A percentile compares a stretch with the other conserved stretches of the same genome.
These are phyloP conservation scores for Podarcis lilfordi DNA, from an alignment of 2,797 vertebrate genomes.

Conservation along the genomic window DNA sequence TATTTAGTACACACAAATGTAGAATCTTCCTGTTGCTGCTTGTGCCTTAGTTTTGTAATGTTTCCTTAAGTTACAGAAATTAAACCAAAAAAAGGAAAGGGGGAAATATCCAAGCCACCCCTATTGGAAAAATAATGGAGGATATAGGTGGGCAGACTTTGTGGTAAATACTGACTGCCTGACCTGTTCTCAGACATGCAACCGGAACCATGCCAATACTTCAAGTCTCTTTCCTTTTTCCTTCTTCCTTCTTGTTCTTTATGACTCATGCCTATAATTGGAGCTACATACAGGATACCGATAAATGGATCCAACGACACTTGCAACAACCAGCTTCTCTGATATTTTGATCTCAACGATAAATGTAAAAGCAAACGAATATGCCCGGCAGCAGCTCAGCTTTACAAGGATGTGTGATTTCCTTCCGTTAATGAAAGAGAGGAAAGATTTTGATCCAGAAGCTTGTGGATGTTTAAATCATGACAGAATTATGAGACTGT, in stretches of 20 bases:
- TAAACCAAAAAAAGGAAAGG: neutral
- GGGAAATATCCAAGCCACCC: neutral
- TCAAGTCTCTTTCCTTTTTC: neutral
- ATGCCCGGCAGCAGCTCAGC: rapidly evolving
- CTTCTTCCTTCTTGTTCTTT: neutral
- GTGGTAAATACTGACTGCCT: neutral
- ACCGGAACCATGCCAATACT: neutral
- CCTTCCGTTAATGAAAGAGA: neutral
- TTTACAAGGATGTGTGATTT: neutral
- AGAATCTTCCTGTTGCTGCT: neutral
- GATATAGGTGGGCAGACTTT: neutral
- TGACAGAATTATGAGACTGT: neutral
- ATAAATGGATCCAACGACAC: neutral
- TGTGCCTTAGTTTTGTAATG: neutral
- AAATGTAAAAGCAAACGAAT: neutral
- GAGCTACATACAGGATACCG: rapidly evolving
- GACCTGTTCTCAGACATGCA: neutral
- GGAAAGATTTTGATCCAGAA: neutral
- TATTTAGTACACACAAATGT: neutral
- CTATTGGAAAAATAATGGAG: neutral
- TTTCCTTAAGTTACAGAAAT: neutral
- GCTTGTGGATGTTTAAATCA: neutral
- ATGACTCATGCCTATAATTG: neutral
- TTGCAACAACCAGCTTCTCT: neutral
- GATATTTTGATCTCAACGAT: rapidly evolving